Evolutionary conservation across 2,888 invertebrate genomes (phyloP).

Genomic region (Furcula furcula): DNA sequence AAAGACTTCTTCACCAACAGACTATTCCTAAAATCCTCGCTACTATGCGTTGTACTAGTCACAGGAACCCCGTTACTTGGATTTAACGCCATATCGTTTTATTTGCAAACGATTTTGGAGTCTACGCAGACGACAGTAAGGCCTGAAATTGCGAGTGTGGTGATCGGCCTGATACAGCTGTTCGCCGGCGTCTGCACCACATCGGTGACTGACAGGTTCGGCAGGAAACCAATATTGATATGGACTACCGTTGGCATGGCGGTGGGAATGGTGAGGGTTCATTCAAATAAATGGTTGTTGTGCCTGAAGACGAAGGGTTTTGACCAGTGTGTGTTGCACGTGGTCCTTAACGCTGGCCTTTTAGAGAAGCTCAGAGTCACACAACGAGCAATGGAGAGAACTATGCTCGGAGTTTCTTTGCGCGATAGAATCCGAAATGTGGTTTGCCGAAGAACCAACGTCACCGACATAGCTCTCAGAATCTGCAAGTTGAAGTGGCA

Average conservation of each 20-base stretch:
- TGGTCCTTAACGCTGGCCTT: too few species aligned
- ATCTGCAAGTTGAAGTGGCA: too few species aligned
- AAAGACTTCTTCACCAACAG: conserved; percentile 20
- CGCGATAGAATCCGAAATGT: too few species aligned
- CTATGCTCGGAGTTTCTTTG: too few species aligned
- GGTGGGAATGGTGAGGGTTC: conserved; percentile 51
- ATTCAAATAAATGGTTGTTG: too few species aligned
- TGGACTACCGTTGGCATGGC: conserved; percentile 33
- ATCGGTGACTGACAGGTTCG: conserved; percentile 41
- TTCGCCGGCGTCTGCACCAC: conserved; percentile 45
- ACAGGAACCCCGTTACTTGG: conserved; percentile 39
- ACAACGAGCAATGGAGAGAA: too few species aligned
- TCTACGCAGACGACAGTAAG: conserved; percentile 49
- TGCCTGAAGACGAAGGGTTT: too few species aligned
- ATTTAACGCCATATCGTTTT: conserved; percentile 51
- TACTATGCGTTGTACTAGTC: conserved; percentile 5
- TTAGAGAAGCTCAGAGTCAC: too few species aligned
- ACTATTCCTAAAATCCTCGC: conserved; percentile 18
- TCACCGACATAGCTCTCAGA: too few species aligned
- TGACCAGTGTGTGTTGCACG: too few species aligned
- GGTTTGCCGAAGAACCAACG: too few species aligned
- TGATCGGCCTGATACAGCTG: conserved; percentile 53
- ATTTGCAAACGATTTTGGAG: conserved; percentile 55
- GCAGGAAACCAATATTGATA: conserved; percentile 43
- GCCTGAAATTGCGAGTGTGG: conserved; percentile 49